A percentile compares a stretch with the other conserved stretches of the same genome.
phyloP scores from a whole-genome alignment of 1,140 invertebrate genomes.

The Lasioglossum baleicum region DNA sequence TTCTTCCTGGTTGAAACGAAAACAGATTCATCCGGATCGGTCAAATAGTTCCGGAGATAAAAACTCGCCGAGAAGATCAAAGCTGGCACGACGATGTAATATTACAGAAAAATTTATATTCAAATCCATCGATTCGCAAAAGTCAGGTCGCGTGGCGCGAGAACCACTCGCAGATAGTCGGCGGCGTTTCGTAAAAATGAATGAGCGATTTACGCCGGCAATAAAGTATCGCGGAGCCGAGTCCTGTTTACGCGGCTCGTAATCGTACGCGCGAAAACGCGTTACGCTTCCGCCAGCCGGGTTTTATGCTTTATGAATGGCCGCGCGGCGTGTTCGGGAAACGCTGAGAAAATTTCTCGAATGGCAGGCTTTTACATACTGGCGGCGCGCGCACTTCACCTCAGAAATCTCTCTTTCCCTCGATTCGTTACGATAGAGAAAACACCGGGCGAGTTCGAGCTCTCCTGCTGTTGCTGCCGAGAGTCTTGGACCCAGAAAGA shows the following conservation, averaged over 20 bases:
- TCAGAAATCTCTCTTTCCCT: not conserved
- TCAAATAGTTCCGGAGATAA: too few relatives aligned
- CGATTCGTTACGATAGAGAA: not conserved
- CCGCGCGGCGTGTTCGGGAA: not conserved
- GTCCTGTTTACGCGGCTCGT: constrained; percentile 11
- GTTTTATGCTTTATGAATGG: constrained; percentile 25
- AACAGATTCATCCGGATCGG: too few relatives aligned
- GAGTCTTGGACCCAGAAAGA: too few relatives aligned
- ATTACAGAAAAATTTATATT: too few relatives aligned
- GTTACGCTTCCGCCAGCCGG: constrained; percentile 12
- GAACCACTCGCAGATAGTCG: too few relatives aligned
- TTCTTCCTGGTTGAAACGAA: too few relatives aligned
- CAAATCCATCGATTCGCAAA: not conserved
- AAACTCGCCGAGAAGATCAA: too few relatives aligned
- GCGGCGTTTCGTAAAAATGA: not conserved
- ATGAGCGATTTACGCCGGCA: constrained; percentile 19
- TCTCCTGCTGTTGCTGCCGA: too few relatives aligned
- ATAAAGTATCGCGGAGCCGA: constrained; percentile 24
- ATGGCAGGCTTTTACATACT: not conserved
- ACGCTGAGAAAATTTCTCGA: constrained; percentile 28
- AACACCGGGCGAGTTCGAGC: not conserved
- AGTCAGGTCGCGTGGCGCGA: not conserved
- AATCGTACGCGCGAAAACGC: constrained; percentile 8
- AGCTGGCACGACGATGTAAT: too few relatives aligned
- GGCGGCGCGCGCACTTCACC: not conserved